Percentiles rank a stretch among this genome's conserved stretches.
phyloP scores from a whole-genome alignment of 2,113 vertebrate genomes.

The Halcyon malimbica region DNA sequence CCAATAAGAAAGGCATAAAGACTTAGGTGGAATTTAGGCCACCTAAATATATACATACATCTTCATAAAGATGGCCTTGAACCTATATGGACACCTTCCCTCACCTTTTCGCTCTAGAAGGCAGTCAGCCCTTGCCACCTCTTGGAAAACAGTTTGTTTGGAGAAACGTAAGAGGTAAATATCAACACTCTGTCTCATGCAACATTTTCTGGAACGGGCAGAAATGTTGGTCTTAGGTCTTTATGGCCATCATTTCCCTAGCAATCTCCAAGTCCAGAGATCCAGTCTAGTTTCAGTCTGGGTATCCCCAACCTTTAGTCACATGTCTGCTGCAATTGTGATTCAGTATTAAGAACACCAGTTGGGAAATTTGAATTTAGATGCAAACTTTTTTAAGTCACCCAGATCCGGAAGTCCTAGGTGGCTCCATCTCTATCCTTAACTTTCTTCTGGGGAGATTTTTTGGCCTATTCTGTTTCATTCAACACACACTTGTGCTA shows the following conservation, averaged over 20 bases:
- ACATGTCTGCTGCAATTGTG: rapidly evolving
- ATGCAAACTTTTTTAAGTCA: neutral
- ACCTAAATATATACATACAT: constrained; percentile 2
- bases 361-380: neutral
- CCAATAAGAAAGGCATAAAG: constrained; percentile 7
- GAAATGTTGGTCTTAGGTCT: neutral
- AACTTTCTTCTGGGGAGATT: neutral
- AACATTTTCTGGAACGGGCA: neutral
- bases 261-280: neutral
- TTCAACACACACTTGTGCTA: neutral
- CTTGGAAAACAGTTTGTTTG: neutral
- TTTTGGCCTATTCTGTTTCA: neutral
- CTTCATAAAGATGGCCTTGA: neutral
- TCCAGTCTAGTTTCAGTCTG: rapidly evolving
- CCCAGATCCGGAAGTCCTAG: neutral
- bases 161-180: neutral
- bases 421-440: neutral
- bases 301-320: neutral
- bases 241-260: neutral
- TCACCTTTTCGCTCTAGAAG: neutral
- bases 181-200: neutral
- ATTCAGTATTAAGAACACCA: neutral
- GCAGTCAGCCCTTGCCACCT: neutral
- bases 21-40: constrained; percentile 22
- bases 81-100: neutral